phyloP scores from a whole-genome alignment of 2,113 vertebrate genomes.

The Pygoscelis antarcticus region DNA sequence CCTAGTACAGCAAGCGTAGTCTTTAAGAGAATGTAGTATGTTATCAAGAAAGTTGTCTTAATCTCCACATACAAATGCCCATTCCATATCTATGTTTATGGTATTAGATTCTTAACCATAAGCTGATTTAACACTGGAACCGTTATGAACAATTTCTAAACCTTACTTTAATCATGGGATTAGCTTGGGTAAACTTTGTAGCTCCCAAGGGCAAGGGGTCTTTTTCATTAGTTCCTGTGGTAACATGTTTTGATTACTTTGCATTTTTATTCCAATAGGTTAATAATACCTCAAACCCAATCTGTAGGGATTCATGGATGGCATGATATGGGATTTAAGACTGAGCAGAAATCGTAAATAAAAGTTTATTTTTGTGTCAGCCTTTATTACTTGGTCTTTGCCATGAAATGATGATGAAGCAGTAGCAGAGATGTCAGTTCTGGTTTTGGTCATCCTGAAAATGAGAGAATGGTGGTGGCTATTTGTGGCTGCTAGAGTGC shows the following conservation, averaged over 20 bases:
- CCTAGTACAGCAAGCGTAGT: neutral
- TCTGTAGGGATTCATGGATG: neutral
- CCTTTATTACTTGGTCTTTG: neutral
- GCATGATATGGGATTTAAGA: neutral
- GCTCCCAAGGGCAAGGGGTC: neutral
- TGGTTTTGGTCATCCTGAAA: neutral
- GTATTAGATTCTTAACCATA: neutral
- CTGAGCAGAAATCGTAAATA: neutral
- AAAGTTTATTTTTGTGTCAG: neutral
- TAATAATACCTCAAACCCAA: neutral
- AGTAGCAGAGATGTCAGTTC: neutral
- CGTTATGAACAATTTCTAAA: neutral
- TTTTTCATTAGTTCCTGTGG: neutral
- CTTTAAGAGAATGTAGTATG: neutral
- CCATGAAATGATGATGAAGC: neutral
- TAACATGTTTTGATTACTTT: neutral
- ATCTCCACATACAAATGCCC: neutral
- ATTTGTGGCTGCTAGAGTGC: neutral
- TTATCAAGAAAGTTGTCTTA: neutral
- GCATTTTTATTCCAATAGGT: neutral
- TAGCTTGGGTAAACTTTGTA: neutral
- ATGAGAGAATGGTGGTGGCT: neutral
- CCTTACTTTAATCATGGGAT: neutral
- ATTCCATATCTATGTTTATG: neutral
- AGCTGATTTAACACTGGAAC: neutral